Evolutionary conservation across 2,797 vertebrate genomes (phyloP).

Genomic region (Muscicapa striata): DNA sequence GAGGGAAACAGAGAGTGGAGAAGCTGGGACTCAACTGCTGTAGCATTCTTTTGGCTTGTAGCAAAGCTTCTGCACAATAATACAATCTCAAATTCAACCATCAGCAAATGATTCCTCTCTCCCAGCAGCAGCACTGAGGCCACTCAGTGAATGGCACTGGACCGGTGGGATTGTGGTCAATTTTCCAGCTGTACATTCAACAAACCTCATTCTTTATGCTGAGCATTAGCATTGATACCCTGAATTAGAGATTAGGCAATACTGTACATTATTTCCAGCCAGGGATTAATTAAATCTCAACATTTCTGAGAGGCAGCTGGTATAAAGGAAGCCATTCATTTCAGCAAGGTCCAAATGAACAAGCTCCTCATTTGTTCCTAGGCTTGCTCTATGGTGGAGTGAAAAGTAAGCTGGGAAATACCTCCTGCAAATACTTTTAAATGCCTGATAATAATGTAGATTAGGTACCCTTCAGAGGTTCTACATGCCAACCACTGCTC

Average conservation of each 20-base stretch:
- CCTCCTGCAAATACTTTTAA: not conserved
- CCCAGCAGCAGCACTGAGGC: not conserved
- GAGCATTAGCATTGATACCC: slow-evolving; percentile 16
- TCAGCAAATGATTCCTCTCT: not conserved
- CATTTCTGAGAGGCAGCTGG: not conserved
- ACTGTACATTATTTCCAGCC: slow-evolving; percentile 28
- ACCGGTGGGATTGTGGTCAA: fast-evolving
- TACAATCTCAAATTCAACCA: not conserved
- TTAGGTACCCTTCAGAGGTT: not conserved
- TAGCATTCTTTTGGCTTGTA: not conserved
- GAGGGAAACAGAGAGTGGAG: not conserved
- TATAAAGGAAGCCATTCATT: slow-evolving; percentile 42
- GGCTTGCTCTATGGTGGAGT: not conserved
- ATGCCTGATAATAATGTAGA: not conserved
- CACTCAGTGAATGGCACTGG: fast-evolving
- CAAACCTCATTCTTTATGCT: not conserved
- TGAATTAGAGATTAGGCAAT: slow-evolving; percentile 9
- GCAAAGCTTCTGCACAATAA: not conserved
- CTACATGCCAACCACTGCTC: not conserved
- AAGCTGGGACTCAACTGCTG: not conserved
- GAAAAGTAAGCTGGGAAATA: not conserved
- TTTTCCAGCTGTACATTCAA: not conserved
- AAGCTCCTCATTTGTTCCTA: slow-evolving; percentile 9
- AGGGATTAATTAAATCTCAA: slow-evolving; percentile 52
- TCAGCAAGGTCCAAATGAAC: not conserved